Evolutionary conservation across 2,888 invertebrate species (phyloP), one percentile per base, ranked within the genome.

Genomic region (Machimus rusticus): DNA sequence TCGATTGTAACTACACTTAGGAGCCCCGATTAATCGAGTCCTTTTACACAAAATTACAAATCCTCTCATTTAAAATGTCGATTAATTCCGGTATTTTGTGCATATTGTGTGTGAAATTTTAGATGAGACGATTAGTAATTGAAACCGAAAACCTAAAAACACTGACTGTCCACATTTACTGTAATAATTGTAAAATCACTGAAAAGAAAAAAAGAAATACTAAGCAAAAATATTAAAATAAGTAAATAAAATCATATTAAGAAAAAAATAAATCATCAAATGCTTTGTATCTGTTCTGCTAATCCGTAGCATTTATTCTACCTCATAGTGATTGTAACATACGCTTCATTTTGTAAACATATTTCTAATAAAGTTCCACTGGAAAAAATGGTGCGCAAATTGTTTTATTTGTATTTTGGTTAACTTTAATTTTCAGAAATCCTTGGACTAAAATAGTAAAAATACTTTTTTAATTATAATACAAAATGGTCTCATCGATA

Each of bases 1-100:
- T 85, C 74, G 51, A 85, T 85, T 85, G 85, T 85, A 85, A 85
- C 85, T 85, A 85, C 85, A 85, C 85, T 85, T 85, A 57, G 51
- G 39, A 43, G 51, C 34, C 43, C 14, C 31, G 28, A 66, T 66
- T 46, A 28, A 66, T 66, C 66, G 66, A 66, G 46, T 85, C 23
- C 19, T 82, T 82, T 51, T 39, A 31, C 19, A 43, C 19, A 85
- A 28, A 46, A 85, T 85, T 74, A 85, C 85, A 85, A 85, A 85
- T 85, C 85, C 85, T 85, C 85, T 85, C 85, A 85, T 85, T 74
- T 85, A 85, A 85, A 85, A 85, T 85, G n/a, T 57, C 31, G 66
- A 46, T 66, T 37, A 39, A 66, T 37, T 66, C 66, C 66, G 66
- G 9, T 37, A 66, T 23, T 39, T 66, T 66, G 28, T 66, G 28